A percentile compares a stretch with the other conserved stretches of the same genome.
These are phyloP conservation scores for Peromyscus polionotus DNA, from an alignment of 2,113 vertebrate genomes.

Conservation along the genomic window DNA sequence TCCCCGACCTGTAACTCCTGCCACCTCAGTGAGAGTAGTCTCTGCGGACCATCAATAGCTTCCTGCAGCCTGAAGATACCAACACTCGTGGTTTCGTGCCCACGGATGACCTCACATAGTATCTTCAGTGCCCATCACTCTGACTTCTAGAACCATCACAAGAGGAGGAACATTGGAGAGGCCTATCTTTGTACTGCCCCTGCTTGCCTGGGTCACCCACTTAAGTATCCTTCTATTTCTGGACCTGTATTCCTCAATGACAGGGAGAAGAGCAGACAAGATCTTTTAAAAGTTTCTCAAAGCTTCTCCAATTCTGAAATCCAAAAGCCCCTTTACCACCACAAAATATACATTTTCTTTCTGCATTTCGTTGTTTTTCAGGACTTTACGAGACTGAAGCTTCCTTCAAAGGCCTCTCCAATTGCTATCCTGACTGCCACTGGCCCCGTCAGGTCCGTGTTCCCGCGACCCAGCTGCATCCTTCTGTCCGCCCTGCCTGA, in stretches of 20 bases:
- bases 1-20: neutral
- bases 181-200: no score
- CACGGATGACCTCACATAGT: neutral
- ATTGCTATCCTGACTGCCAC: rapidly evolving
- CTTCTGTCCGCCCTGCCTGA: neutral
- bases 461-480: neutral
- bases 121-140: neutral
- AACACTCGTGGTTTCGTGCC: neutral
- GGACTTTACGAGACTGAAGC: neutral
- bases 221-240: neutral
- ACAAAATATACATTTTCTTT: neutral
- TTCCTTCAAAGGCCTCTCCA: neutral
- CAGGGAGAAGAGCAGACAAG: neutral
- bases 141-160: neutral
- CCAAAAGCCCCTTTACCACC: neutral
- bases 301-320: conserved; percentile 2
- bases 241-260: neutral
- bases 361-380: neutral
- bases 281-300: neutral
- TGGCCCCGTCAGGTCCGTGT: neutral
- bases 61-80: neutral
- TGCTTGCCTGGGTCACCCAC: neutral
- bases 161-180: neutral
- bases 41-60: neutral
- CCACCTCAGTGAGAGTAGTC: no score